A percentile compares a stretch with the other conserved stretches of the same genome.
These are phyloP conservation scores for Ceraclea dissimilis DNA, from an alignment of 2,888 invertebrate species.

Conservation along the genomic window DNA sequence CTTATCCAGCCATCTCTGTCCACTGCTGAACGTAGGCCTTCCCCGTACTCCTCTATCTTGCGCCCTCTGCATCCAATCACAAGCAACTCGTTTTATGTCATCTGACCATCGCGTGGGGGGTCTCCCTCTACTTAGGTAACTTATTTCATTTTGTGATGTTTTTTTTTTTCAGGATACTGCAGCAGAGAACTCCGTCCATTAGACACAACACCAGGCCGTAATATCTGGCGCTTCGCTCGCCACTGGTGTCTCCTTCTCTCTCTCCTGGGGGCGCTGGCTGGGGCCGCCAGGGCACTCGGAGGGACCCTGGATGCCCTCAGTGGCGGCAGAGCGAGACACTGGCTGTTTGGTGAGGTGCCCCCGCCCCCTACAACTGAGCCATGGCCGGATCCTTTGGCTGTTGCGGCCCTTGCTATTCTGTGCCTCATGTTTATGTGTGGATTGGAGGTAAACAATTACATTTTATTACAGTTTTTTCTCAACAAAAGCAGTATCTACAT, in stretches of 20 bases:
- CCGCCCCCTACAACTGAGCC: slow-evolving; percentile 53
- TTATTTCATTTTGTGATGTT: not conserved
- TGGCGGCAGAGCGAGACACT: slow-evolving; percentile 48
- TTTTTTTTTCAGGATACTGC: slow-evolving; percentile 32
- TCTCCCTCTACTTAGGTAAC: no score
- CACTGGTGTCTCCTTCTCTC: slow-evolving; percentile 55
- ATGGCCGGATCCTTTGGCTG: slow-evolving; percentile 57
- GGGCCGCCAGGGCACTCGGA: slow-evolving; percentile 54
- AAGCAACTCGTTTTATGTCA: no score
- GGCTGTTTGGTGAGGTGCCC: slow-evolving; percentile 34
- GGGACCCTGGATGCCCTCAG: slow-evolving; percentile 57
- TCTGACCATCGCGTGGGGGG: no score
- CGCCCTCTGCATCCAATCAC: no score
- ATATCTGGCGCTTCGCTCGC: slow-evolving; percentile 45
- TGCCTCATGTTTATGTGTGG: slow-evolving; percentile 58
- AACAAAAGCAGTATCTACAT: no score
- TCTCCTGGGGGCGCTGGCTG: slow-evolving; percentile 52
- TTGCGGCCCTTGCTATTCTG: slow-evolving; percentile 52
- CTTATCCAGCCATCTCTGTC: no score
- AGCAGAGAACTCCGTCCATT: slow-evolving; percentile 40
- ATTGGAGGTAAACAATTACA: slow-evolving; percentile 42
- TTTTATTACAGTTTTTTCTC: not conserved
- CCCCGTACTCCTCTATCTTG: no score
- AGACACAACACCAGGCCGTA: slow-evolving; percentile 37
- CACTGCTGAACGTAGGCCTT: no score